phyloP scores from a whole-genome alignment of 2,797 vertebrate genomes.

The Leontocebus nigricollis region DNA sequence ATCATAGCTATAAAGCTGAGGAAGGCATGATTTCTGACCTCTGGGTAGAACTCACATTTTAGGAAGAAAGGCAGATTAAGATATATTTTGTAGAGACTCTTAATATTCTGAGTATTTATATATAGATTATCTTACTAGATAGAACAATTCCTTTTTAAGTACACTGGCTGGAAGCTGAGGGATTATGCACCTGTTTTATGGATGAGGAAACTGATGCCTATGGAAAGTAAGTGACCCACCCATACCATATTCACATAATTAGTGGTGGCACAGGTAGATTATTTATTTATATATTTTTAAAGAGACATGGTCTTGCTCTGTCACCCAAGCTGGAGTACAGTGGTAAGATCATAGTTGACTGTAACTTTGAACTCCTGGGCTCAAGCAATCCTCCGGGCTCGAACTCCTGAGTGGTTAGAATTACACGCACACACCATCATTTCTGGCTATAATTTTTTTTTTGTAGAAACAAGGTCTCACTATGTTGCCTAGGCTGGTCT shows the following conservation, averaged over 20 bases:
- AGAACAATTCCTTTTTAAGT: neutral
- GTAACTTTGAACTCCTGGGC: too few relatives aligned
- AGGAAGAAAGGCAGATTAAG: neutral
- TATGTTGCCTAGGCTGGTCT: neutral
- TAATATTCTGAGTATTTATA: neutral
- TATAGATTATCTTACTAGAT: neutral
- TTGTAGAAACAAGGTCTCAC: neutral
- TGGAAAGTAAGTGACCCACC: neutral
- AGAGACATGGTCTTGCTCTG: too few relatives aligned
- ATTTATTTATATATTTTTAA: neutral
- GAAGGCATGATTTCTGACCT: neutral
- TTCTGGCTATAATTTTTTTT: neutral
- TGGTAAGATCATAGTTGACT: too few relatives aligned
- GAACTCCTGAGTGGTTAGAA: neutral
- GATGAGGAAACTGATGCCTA: neutral
- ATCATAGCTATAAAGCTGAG: neutral
- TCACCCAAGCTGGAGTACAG: too few relatives aligned
- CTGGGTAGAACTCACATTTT: constrained; percentile 30
- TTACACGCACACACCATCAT: neutral
- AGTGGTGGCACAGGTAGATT: neutral
- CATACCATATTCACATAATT: neutral
- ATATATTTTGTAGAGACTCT: neutral
- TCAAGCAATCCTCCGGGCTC: neutral
- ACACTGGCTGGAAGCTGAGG: neutral
- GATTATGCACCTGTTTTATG: neutral